These are phyloP conservation scores for Ginglymostoma cirratum DNA, from an alignment of 2,113 vertebrate genomes.

Conservation along the genomic window DNA sequence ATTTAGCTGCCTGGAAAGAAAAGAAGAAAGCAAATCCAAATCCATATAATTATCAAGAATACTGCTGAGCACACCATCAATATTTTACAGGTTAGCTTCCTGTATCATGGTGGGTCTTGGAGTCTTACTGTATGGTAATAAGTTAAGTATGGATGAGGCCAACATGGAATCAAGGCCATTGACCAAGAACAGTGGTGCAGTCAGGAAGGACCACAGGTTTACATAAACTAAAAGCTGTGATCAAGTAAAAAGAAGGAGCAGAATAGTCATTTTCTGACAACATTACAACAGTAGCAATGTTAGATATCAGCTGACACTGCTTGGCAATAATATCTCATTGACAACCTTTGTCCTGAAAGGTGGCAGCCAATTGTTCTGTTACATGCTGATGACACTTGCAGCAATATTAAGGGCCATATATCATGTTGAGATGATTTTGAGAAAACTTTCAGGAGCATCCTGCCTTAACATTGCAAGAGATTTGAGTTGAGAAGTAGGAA, in stretches of 20 bases:
- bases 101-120: background rate
- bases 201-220: background rate
- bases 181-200: background rate
- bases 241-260: background rate
- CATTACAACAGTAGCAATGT: background rate
- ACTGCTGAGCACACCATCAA: background rate
- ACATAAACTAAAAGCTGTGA: background rate
- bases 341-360: background rate
- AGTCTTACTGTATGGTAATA: background rate
- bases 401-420: too few species aligned
- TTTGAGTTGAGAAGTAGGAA: too few species aligned
- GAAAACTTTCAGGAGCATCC: too few species aligned
- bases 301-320: background rate
- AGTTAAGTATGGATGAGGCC: background rate
- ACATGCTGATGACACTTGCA: too few species aligned
- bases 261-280: background rate
- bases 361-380: too few species aligned
- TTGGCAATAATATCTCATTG: background rate
- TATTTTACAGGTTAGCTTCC: background rate
- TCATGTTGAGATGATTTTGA: too few species aligned
- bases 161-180: background rate
- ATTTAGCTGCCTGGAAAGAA: background rate
- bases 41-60: background rate
- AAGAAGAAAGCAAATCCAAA: background rate
- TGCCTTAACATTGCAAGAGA: too few species aligned